A percentile compares a stretch with the other conserved stretches of the same genome.
These are phyloP conservation scores for Heterohyrax brucei DNA, from an alignment of 2,797 vertebrate species.

Conservation along the genomic window DNA sequence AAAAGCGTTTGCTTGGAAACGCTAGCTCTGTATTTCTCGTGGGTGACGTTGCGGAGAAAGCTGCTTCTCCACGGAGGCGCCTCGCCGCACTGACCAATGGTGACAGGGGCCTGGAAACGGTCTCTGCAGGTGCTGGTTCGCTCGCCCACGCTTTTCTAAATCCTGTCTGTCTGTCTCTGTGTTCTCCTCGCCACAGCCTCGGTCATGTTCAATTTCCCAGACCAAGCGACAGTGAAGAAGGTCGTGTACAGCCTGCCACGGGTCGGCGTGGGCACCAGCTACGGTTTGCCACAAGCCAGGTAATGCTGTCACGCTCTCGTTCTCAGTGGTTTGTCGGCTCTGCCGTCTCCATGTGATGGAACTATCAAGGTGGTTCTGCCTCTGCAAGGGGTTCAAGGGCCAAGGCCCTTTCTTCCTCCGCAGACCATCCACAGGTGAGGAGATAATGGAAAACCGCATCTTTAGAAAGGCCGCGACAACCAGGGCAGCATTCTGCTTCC, in stretches of 20 bases:
- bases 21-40: background rate
- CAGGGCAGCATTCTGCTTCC: constrained; percentile 38
- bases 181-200: constrained; percentile 93
- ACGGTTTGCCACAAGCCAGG: constrained; percentile 99
- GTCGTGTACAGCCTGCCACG: constrained; percentile 98
- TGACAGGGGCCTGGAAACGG: constrained; percentile 44
- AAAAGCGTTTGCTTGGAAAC: constrained; percentile 53
- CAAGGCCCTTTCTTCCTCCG: constrained; percentile 67
- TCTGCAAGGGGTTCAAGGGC: constrained; percentile 56
- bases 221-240: constrained; percentile 98
- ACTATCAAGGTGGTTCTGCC: constrained; percentile 36
- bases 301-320: constrained; percentile 85
- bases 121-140: constrained; percentile 44
- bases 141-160: constrained; percentile 72
- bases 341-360: constrained; percentile 10
- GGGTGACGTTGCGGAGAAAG: constrained; percentile 30
- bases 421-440: constrained; percentile 50
- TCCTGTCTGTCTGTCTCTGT: constrained; percentile 56
- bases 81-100: constrained; percentile 60
- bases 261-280: constrained; percentile 99
- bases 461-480: constrained; percentile 18
- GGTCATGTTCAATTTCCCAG: constrained; percentile 99
- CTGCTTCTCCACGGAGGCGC: constrained; percentile 37
- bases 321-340: constrained; percentile 61
- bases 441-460: constrained; percentile 39